phyloP scores from a whole-genome alignment of 1,140 invertebrate species.

The Drosophila auraria region DNA sequence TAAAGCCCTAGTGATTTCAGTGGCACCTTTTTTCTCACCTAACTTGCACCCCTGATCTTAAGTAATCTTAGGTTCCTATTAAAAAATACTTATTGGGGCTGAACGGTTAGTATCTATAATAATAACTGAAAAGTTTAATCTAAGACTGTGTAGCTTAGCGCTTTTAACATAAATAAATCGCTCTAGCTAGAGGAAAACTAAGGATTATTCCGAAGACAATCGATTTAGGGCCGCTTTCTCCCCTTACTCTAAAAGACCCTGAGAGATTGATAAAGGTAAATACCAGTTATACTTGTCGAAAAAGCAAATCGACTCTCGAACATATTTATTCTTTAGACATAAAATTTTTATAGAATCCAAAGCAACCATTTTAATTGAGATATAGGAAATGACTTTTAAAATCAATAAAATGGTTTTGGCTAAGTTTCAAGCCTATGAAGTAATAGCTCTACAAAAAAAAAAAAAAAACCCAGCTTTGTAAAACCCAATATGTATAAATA shows the following conservation, averaged over 20 bases:
- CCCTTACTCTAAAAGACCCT: no score
- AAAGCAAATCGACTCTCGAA: no score
- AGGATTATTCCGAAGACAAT: background rate
- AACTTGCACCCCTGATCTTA: background rate
- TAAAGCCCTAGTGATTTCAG: no score
- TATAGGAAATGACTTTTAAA: background rate
- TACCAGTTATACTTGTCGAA: no score
- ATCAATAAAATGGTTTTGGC: background rate
- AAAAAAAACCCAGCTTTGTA: no score
- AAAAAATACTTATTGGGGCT: background rate
- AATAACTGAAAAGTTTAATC: no score
- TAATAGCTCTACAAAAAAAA: no score
- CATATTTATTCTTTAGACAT: background rate
- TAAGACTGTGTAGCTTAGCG: background rate
- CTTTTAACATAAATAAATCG: background rate
- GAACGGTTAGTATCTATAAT: no score
- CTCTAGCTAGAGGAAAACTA: background rate
- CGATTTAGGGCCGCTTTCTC: no score
- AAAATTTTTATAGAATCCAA: background rate
- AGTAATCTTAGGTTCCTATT: background rate
- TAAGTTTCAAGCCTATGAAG: no score
- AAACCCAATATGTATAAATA: background rate
- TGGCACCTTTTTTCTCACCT: no score
- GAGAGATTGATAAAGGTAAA: no score
- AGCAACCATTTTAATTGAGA: background rate